Conservation (phyloP, 2,888 invertebrate genomes). For the Ommatoiulus sabulosus region DNA sequence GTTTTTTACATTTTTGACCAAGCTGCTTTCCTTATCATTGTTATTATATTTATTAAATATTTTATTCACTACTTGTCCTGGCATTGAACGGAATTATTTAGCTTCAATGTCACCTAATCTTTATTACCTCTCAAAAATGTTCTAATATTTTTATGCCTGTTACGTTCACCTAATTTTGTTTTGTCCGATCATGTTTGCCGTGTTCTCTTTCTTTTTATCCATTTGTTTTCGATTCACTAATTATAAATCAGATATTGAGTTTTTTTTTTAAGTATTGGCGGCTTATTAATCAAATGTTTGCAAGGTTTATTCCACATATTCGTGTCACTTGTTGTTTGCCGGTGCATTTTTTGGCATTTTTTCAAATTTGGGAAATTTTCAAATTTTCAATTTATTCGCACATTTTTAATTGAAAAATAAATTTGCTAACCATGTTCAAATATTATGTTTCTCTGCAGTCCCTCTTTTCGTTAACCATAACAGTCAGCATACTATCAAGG, state of each 20-base stretch:
- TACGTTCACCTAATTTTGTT: not conserved
- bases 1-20: not conserved
- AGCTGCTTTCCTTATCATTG: not conserved
- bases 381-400: not conserved
- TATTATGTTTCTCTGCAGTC: not conserved
- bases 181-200: not conserved
- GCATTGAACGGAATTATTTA: not conserved
- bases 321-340: not conserved
- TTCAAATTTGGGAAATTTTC: not conserved
- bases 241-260: not conserved
- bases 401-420: not conserved
- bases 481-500: slow-evolving; percentile 30
- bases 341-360: not conserved
- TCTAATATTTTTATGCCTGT: not conserved
- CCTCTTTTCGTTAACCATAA: slow-evolving; percentile 45
- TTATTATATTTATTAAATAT: not conserved
- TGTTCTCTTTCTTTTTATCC: not conserved
- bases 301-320: not conserved
- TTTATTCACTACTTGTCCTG: not conserved
- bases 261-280: not conserved
- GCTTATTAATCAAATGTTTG: not conserved
- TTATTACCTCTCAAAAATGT: not conserved
- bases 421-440: not conserved
- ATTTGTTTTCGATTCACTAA: not conserved
- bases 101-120: not conserved